Evolutionary conservation across 1,140 invertebrate species (phyloP), one percentile per base, ranked within the genome.

Genomic region (Solen grandis): DNA sequence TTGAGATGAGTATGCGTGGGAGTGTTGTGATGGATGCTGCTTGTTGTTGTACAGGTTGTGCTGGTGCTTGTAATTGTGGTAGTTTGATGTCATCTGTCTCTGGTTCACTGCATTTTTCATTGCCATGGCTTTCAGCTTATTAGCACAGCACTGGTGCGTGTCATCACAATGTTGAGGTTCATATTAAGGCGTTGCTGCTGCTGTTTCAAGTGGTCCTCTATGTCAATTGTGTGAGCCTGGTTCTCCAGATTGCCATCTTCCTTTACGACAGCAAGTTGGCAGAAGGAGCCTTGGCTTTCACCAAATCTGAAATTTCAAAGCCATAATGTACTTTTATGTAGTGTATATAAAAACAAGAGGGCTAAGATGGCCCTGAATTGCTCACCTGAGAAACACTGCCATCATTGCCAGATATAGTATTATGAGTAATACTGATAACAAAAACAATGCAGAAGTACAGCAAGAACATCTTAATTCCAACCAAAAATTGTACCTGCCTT

Each of bases 231-330:
- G 52, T 85, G 81, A 4, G 84, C 85, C 41, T 82, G 84, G 55
- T 86, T 94, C 84, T 94, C 94, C 76, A 93, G 92, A 55, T 88
- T 88, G 1, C 88, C 88, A 72, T 94, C 93, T 80, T 93, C 93
- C 78, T 95, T 95, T 22, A 63, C 31, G 8, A 93, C 94, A 29
- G 94, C 94, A 54, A 95, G 88, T 54, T 94, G 94, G 87, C 94
- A 95, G 86, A 94, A 94, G 19, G 94, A 94, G 2, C 94, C 94
- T 86, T 94, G 94, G 84, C 93, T 94, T 87, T 95, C 95, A 10
- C 95, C 94, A 91, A 95, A 95, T 81, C 93, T 93, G 74, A 63
- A 89, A 88, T 74, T 75, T n/a, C n/a, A n/a, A n/a, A n/a, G n/a
- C 76, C 72, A 84, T 81, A 68, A 55, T 65, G 82, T 59, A 55